Conservation (phyloP, 2,113 vertebrate genomes). For the Tamias sibiricus region DNA sequence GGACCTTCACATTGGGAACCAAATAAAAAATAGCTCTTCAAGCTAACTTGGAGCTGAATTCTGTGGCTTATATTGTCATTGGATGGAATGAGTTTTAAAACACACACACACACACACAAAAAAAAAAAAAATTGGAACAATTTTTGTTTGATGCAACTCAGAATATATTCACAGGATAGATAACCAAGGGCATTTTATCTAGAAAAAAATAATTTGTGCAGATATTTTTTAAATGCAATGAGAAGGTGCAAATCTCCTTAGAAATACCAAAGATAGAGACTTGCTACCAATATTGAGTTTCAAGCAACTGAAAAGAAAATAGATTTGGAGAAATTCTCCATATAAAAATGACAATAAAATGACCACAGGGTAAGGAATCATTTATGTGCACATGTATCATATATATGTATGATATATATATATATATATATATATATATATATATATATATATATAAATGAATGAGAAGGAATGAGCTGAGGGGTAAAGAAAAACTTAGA, state of each 20-base stretch:
- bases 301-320: neutral
- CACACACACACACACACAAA: too few relatives aligned
- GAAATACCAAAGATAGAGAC: neutral
- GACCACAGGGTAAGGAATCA: neutral
- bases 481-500: neutral
- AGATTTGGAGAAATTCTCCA: neutral
- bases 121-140: neutral
- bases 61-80: neutral
- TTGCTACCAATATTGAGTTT: neutral
- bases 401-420: neutral
- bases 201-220: neutral
- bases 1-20: neutral
- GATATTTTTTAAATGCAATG: neutral
- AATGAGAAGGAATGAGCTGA: neutral
- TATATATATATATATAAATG: too few relatives aligned
- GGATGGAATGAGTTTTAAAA: too few relatives aligned
- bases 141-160: neutral
- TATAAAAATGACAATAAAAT: neutral
- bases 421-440: too few relatives aligned
- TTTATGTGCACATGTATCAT: neutral
- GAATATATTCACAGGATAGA: neutral
- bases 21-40: neutral
- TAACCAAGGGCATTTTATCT: neutral
- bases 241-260: neutral
- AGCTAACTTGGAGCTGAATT: neutral